These are phyloP conservation scores for Smittia aterrima DNA, from an alignment of 2,888 invertebrate genomes.

Conservation along the genomic window DNA sequence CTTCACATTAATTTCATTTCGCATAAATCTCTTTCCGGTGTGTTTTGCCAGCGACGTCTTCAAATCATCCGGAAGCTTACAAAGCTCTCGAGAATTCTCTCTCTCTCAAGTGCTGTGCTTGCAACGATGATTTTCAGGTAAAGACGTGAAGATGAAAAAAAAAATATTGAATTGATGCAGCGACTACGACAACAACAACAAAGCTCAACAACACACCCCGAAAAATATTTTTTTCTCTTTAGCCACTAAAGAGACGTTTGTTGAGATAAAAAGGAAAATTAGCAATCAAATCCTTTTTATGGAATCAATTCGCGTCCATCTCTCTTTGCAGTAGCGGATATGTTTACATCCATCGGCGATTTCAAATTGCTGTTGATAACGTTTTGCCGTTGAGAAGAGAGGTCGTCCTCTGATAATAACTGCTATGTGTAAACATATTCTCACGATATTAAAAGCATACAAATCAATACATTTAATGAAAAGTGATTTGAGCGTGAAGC, in stretches of 20 bases:
- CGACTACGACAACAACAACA: slow-evolving; percentile 35
- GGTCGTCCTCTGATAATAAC: slow-evolving; percentile 1
- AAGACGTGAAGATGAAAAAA: background rate
- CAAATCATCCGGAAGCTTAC: background rate
- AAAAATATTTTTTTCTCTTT: slow-evolving; percentile 19
- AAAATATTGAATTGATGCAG: slow-evolving; percentile 3
- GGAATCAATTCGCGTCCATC: background rate
- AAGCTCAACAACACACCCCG: slow-evolving; percentile 19
- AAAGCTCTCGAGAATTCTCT: background rate
- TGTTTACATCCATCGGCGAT: background rate
- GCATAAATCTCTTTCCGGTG: slow-evolving; percentile 3
- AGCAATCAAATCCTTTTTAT: background rate
- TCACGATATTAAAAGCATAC: slow-evolving; percentile 30
- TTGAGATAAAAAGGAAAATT: background rate
- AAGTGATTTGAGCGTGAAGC: slow-evolving; percentile 28
- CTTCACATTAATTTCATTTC: background rate
- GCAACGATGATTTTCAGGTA: background rate
- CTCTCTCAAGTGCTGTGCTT: background rate
- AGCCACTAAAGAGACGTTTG: no score
- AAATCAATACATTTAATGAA: slow-evolving; percentile 42
- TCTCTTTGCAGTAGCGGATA: background rate
- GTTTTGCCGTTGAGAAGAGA: background rate
- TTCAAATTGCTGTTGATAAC: slow-evolving; percentile 14
- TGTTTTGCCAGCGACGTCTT: background rate
- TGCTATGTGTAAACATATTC: slow-evolving; percentile 25